These are phyloP conservation scores for Heliconius hermathena DNA, from an alignment of 1,140 invertebrate species.

Conservation along the genomic window DNA sequence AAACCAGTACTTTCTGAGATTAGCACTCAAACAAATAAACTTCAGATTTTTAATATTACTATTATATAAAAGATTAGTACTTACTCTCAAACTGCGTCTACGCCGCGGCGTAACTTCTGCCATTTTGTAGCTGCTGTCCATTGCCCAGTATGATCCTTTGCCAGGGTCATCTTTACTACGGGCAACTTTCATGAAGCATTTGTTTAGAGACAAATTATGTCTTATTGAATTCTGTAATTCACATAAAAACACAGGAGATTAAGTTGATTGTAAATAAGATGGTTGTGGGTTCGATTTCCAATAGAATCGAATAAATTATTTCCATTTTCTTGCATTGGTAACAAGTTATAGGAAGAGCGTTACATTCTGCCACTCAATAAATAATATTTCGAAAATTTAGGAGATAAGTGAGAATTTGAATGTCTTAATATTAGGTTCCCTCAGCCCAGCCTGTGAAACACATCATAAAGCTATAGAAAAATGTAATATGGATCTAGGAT, in stretches of 20 bases:
- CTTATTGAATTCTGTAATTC: conserved; percentile 92
- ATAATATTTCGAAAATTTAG: too few species aligned
- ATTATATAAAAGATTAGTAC: conserved; percentile 21
- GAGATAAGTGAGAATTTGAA: too few species aligned
- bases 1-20: too few species aligned
- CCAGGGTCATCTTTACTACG: conserved; percentile 85
- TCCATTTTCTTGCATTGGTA: neutral
- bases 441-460: too few species aligned
- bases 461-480: too few species aligned
- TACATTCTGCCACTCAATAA: too few species aligned
- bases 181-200: conserved; percentile 89
- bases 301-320: neutral
- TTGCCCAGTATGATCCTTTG: conserved; percentile 85
- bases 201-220: conserved; percentile 95
- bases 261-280: too few species aligned
- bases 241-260: neutral
- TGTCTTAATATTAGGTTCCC: too few species aligned
- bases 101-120: conserved; percentile 88
- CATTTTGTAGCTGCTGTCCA: conserved; percentile 85
- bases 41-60: too few species aligned
- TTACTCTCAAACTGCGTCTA: conserved; percentile 69
- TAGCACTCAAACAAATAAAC: too few species aligned
- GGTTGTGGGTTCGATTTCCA: too few species aligned
- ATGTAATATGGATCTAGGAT: too few species aligned
- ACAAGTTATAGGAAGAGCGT: neutral